Base-by-base conservation (phyloP, 1,140 invertebrate species). In the Marisa cornuarietis region DNA sequence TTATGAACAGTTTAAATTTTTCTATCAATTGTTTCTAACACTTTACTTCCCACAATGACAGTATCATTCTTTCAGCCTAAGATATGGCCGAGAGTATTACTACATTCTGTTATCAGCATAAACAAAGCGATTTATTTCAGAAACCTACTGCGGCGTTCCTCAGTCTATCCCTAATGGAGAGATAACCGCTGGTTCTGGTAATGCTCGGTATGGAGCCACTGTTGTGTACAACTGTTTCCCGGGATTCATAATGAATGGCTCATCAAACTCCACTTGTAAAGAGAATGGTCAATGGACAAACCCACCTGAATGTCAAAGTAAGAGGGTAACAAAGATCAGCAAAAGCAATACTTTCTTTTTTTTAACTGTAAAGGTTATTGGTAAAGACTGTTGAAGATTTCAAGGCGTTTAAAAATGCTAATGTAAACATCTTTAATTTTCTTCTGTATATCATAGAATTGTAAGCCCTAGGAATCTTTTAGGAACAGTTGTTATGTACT, bases 61-160 rank as follows among this genome's bases (percentile, higher is more conserved):
- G 31, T 0, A 42, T 42, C 31, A 0, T 42, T 42, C 1, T 42
- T 42, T 42, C 31, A 42, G 31, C 0, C 0, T 42, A 42, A 42
- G 31, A 6, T 0, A 42, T 42, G 31, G 0, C 31, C 0, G 1
- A 42, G 31, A 6, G 31, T 42, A 4, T 42, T 42, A 42, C 31
- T 42, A 42, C 31, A 42, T 42, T 42, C 31, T 42, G 31, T 42
- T 42, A 42, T 42, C 31, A 42, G 31, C 9, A 1, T 58, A 1
- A 58, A 58, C 11, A 20, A 71, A 9, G 69, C 9, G 2, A 42
- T 49, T 71, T 68, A 22, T 65, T 76, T 24, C 65, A 77, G 76
- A n/a, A 26, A 77, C 54, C n/a, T 77, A 68, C 58, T 77, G 76
- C 26, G 76, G 76, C 61, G 51, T 77, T 16, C 76, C 76, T 26